phyloP scores from a whole-genome alignment of 2,888 invertebrate species.

The Epiperipatus broadwayi region DNA sequence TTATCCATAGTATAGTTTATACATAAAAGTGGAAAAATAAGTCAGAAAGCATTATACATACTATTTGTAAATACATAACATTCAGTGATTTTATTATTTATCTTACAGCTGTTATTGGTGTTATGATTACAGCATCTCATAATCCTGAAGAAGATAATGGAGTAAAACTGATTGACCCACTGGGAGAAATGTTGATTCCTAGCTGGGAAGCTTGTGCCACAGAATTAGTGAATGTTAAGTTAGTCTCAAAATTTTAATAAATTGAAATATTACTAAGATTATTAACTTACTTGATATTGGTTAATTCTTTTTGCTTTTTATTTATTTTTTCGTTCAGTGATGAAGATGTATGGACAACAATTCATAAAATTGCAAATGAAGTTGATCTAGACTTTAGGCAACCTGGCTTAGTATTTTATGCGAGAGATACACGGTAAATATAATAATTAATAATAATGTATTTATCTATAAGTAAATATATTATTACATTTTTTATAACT shows the following conservation, averaged over 20 bases:
- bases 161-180: conserved; percentile 83
- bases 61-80: not conserved
- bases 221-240: conserved; percentile 58
- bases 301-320: conserved; percentile 3
- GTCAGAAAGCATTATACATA: conserved; percentile 7
- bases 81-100: conserved; percentile 16
- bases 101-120: conserved; percentile 49
- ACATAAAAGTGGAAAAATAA: conserved; percentile 5
- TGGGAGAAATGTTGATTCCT: conserved; percentile 84
- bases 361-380: conserved; percentile 47
- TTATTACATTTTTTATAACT: conserved; percentile 10
- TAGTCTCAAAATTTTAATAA: conserved; percentile 8
- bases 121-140: conserved; percentile 99
- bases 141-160: conserved; percentile 92
- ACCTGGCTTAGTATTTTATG: conserved; percentile 55
- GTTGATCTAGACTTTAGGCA: conserved; percentile 51
- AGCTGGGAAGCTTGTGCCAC: conserved; percentile 83
- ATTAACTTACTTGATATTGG: too few relatives aligned
- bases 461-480: conserved; percentile 1
- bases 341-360: conserved; percentile 46
- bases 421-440: conserved; percentile 53
- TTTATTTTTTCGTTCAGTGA: conserved; percentile 28
- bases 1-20: conserved; percentile 19
- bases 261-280: not conserved
- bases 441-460: conserved; percentile 1